Evolutionary conservation across 2,888 invertebrate genomes (phyloP).

Genomic region (Pyrgus malvae): DNA sequence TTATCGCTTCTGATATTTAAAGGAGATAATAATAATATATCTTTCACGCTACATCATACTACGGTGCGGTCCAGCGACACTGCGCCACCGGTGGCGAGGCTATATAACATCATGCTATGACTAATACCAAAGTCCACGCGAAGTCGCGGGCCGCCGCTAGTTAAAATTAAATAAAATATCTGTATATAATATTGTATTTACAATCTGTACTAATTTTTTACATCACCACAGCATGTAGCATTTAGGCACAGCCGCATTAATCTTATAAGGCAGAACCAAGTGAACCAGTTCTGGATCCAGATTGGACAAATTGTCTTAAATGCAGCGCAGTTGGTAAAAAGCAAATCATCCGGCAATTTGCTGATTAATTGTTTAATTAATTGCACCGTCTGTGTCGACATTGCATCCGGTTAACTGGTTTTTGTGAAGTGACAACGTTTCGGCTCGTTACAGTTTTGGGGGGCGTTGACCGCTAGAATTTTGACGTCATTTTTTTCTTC

Average conservation of each 20-base stretch:
- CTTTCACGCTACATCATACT: too few relatives aligned
- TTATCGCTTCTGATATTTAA: too few relatives aligned
- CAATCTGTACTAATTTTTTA: slow-evolving; percentile 12
- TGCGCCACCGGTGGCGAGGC: too few relatives aligned
- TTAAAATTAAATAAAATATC: too few relatives aligned
- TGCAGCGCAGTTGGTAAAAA: slow-evolving; percentile 58
- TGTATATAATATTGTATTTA: too few relatives aligned
- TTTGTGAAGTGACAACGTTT: slow-evolving; percentile 27
- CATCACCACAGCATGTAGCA: not conserved
- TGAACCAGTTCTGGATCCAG: slow-evolving; percentile 47
- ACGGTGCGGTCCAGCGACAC: too few relatives aligned
- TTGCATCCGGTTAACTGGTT: slow-evolving; percentile 44
- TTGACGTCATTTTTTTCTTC: too few relatives aligned
- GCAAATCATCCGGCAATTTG: slow-evolving; percentile 75
- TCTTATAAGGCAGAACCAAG: slow-evolving; percentile 40
- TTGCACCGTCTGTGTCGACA: slow-evolving; percentile 58
- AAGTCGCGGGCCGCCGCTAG: too few relatives aligned
- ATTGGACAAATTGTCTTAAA: slow-evolving; percentile 66
- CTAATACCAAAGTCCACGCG: too few relatives aligned
- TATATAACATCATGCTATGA: too few relatives aligned
- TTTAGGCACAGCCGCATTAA: slow-evolving; percentile 46
- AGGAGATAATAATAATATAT: too few relatives aligned
- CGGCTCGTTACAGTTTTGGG: slow-evolving; percentile 36
- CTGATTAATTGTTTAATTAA: slow-evolving; percentile 82
- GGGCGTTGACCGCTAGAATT: slow-evolving; percentile 12